Base-by-base conservation (phyloP, 2,113 vertebrate genomes). In the Poecilia latipinna region DNA sequence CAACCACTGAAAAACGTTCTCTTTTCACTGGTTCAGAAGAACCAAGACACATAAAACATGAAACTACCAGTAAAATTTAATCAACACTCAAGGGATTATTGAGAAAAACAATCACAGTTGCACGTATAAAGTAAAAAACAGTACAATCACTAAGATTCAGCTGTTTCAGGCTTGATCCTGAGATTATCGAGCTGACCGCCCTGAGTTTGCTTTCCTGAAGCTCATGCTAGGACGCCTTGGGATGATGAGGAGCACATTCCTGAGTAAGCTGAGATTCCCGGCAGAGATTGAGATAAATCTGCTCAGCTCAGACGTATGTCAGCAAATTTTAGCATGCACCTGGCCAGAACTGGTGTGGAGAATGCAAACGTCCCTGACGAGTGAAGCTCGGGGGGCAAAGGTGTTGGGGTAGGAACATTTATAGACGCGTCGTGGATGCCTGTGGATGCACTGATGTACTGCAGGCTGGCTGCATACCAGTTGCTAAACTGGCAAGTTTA, bases 271-370 rank as follows among this genome's bases (percentile, higher is more conserved):
- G 42, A 65, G 39, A 42, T 12, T 44, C 42, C 13, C 71, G 17
- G 71, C 39, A 64, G 39, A 64, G 39, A 44, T 12, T 39, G 32
- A 62, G 37, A 62, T 44, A 44, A 62, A 63, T 63, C 24, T 32
- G 39, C 32, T 64, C 28, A 32, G 26, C 70, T 72, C 60, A 62
- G 26, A 61, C 15, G 13, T 1, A 8, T 8, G 62, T 39, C 35
- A 44, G 37, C 37, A 32, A 32, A 19, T 62, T 57, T 72, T 72
- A 72, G 35, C 60, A 62, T 24, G 37, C 70, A 72, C 70, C 70
- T 63, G 70, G 70, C 26, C 39, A 28, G 68, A 24, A 7, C 51
- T 3, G 33, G 17, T 54, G 35, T 12, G 13, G 61, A 7, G 12
- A 48, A 29, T 72, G 17, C 28, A 32, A 1, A 44, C 35, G 1